A percentile compares a stretch with the other conserved stretches of the same genome.
phyloP scores from a whole-genome alignment of 2,113 vertebrate species.

The Monarcha castaneiventris region DNA sequence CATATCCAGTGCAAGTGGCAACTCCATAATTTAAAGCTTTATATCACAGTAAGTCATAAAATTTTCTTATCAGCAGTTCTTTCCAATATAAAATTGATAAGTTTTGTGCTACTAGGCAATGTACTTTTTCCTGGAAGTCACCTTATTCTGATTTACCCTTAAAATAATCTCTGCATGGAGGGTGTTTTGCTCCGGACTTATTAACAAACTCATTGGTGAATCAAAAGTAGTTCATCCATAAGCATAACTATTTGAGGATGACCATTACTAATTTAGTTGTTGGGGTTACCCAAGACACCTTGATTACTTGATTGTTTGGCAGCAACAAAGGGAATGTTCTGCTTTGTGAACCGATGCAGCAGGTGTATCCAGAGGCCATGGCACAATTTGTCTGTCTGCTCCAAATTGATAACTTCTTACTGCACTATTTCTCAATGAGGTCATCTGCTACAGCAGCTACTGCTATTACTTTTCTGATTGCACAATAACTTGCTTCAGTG shows the following conservation, averaged over 20 bases:
- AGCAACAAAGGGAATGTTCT: constrained; percentile 5
- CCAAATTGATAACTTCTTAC: constrained; percentile 20
- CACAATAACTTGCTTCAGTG: neutral
- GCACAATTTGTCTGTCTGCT: neutral
- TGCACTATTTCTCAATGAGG: constrained; percentile 10
- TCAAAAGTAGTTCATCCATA: neutral
- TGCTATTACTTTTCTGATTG: neutral
- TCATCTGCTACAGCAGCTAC: neutral
- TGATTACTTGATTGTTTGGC: neutral
- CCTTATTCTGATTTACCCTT: neutral
- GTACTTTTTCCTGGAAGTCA: neutral
- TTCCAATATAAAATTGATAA: neutral
- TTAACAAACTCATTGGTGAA: neutral
- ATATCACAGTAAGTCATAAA: neutral
- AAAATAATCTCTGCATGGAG: neutral
- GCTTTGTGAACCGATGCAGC: neutral
- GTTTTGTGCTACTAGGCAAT: neutral
- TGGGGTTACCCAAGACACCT: neutral
- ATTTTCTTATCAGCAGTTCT: neutral
- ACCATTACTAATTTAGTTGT: constrained; percentile 2
- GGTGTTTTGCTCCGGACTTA: neutral
- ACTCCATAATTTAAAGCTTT: neutral
- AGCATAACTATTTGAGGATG: neutral
- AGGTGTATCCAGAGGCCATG: neutral
- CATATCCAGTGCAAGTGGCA: neutral